Conservation (phyloP, 2,797 vertebrate genomes). For the Chiroxiphia lanceolata region DNA sequence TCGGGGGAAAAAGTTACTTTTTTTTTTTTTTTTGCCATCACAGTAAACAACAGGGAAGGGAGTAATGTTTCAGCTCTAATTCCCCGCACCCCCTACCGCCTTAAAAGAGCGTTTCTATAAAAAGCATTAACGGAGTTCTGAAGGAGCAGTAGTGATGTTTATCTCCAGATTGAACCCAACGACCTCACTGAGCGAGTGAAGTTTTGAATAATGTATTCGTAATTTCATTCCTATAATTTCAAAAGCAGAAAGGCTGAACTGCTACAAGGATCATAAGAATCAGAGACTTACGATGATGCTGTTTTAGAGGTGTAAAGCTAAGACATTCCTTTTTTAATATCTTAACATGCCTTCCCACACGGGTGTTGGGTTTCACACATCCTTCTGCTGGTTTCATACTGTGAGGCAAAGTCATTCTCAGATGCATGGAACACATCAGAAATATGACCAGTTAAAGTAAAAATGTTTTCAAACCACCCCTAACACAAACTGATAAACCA, state of each 20-base stretch:
- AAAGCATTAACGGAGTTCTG: neutral
- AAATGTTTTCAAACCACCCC: neutral
- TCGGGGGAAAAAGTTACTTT: too few relatives aligned
- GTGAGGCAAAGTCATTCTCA: neutral
- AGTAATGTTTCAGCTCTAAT: too few relatives aligned
- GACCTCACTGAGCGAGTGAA: too few relatives aligned
- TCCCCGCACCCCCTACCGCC: too few relatives aligned
- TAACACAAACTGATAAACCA: neutral
- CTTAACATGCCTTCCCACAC: fast-evolving
- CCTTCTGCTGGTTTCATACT: neutral
- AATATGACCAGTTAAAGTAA: neutral
- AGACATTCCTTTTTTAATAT: neutral
- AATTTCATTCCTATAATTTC: fast-evolving
- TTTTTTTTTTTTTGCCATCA: too few relatives aligned
- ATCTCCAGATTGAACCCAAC: fast-evolving
- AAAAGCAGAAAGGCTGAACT: neutral
- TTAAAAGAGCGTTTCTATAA: fast-evolving
- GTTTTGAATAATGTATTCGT: neutral
- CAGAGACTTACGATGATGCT: neutral
- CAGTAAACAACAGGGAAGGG: too few relatives aligned
- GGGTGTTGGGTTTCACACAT: fast-evolving
- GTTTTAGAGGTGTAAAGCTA: neutral
- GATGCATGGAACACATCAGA: neutral
- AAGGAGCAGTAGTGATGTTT: neutral
- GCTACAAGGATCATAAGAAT: fast-evolving